Conservation (phyloP, 2,113 vertebrate species). For the Tapirus terrestris region DNA sequence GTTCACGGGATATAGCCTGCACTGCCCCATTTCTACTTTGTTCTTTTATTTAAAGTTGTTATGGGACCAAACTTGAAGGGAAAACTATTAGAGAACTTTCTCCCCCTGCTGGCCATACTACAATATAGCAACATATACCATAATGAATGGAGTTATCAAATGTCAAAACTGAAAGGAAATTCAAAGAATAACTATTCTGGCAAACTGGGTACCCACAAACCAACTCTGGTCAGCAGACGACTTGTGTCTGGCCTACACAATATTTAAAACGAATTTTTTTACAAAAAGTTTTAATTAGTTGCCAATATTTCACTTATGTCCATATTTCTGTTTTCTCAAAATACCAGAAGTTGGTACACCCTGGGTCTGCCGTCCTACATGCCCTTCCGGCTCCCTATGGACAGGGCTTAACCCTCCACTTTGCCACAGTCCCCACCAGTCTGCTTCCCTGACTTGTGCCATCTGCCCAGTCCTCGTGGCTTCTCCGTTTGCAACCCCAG, state of each 20-base stretch:
- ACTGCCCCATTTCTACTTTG: neutral
- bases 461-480: neutral
- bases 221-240: neutral
- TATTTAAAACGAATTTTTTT: neutral
- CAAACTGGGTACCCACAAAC: neutral
- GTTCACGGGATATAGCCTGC: neutral
- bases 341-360: neutral
- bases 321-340: neutral
- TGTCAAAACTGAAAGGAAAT: neutral
- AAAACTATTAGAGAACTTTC: conserved; percentile 50
- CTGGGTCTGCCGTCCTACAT: neutral
- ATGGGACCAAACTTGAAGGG: neutral
- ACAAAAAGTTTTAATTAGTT: neutral
- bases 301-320: neutral
- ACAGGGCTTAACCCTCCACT: too few species aligned
- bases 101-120: conserved; percentile 68
- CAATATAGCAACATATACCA: neutral
- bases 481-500: neutral
- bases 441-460: too few species aligned
- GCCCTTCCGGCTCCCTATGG: neutral
- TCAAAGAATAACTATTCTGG: neutral
- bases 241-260: neutral
- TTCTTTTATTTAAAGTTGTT: neutral
- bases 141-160: neutral
- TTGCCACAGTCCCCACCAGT: neutral